Conservation (phyloP, 2,888 invertebrate species). For the Gerris lacustris region DNA sequence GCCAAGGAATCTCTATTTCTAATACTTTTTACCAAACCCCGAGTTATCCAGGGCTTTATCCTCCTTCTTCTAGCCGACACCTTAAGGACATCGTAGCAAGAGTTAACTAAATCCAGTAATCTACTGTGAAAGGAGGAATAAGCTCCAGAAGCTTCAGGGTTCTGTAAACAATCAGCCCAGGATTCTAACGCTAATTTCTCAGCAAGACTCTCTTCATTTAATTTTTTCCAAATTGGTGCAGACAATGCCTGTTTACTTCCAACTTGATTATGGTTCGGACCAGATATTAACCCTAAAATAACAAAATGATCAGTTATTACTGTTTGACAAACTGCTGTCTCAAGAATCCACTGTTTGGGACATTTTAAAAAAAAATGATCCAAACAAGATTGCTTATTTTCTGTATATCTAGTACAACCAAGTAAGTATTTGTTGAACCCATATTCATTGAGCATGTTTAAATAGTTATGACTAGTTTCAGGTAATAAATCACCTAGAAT, state of each 20-base stretch:
- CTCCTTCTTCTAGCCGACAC: constrained; percentile 7
- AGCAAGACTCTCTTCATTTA: neutral
- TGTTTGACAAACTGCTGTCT: too few relatives aligned
- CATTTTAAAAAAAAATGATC: constrained; percentile 15
- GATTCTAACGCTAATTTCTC: neutral
- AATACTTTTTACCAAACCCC: constrained; percentile 8
- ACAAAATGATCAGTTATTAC: constrained; percentile 15
- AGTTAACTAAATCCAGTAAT: constrained; percentile 5
- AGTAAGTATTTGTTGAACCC: neutral
- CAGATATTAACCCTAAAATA: neutral
- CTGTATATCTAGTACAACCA: constrained; percentile 9
- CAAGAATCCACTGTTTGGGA: neutral
- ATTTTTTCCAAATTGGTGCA: neutral
- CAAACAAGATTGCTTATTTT: constrained; percentile 6
- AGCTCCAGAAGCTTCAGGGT: constrained; percentile 8
- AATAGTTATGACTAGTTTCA: neutral
- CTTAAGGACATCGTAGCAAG: neutral
- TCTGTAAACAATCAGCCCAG: neutral
- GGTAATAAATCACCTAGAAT: neutral
- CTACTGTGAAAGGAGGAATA: constrained; percentile 5
- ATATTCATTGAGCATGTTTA: neutral
- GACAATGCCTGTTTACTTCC: neutral
- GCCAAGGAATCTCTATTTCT: constrained; percentile 9
- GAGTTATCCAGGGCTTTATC: constrained; percentile 13
- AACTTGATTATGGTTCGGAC: too few relatives aligned